Evolutionary conservation across 1,140 invertebrate species (phyloP).

Genomic region (Metopolophium dirhodum): DNA sequence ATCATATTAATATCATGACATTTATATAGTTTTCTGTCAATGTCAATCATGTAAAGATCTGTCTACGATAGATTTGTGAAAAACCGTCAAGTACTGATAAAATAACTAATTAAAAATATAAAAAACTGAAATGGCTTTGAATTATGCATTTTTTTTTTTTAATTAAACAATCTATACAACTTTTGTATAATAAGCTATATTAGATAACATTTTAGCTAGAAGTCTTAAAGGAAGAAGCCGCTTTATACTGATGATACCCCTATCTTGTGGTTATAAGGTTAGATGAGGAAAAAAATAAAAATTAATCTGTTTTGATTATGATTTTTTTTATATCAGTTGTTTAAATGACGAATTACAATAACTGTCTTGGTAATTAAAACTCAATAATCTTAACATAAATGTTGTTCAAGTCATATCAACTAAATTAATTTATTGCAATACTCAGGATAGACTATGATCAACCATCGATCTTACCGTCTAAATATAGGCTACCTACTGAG

Average conservation of each 20-base stretch:
- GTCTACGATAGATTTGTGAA: background rate
- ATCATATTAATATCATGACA: background rate
- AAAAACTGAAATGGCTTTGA: background rate
- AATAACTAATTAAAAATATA: background rate
- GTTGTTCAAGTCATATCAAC: background rate
- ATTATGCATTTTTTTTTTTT: background rate
- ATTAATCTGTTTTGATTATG: background rate
- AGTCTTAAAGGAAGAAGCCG: background rate
- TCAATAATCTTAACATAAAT: background rate
- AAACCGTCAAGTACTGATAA: background rate
- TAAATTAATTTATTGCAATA: background rate
- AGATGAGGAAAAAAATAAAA: background rate
- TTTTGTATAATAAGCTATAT: background rate
- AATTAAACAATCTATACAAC: background rate
- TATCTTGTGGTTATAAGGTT: background rate
- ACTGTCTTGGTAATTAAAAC: background rate
- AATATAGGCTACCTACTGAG: too few relatives aligned
- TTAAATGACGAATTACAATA: background rate
- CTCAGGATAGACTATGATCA: background rate
- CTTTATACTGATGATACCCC: background rate
- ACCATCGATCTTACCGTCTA: background rate
- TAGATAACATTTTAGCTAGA: background rate
- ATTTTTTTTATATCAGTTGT: background rate
- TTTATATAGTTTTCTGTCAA: background rate
- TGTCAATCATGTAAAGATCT: background rate